Percentiles rank a stretch among this genome's conserved stretches.
These are phyloP conservation scores for Rhipidura dahli DNA, from an alignment of 2,113 vertebrate species.

Conservation along the genomic window DNA sequence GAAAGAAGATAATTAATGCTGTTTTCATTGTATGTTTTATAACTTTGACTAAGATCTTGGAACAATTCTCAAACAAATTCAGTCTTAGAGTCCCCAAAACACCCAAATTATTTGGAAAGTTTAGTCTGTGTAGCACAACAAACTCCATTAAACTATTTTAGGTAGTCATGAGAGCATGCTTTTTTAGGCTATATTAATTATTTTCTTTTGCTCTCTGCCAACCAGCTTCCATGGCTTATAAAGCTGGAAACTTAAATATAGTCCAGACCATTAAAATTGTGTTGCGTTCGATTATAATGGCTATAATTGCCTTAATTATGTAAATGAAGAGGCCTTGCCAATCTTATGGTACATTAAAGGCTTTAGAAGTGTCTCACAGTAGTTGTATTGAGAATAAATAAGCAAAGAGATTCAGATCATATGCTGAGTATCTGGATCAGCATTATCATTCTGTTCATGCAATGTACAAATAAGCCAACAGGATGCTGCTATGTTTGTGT, in stretches of 20 bases:
- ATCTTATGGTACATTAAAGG: constrained; percentile 30
- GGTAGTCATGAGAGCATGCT: not conserved
- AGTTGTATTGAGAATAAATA: constrained; percentile 2
- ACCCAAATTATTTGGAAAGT: not conserved
- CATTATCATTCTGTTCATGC: not conserved
- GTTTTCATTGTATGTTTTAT: not conserved
- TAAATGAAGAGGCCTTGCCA: not conserved
- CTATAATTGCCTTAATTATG: constrained; percentile 49
- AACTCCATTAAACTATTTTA: not conserved
- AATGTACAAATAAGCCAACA: not conserved
- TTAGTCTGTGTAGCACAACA: not conserved
- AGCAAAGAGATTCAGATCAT: not conserved
- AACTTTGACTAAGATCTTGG: not conserved
- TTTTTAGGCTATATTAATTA: not conserved
- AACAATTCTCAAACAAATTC: not conserved
- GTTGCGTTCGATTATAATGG: not conserved
- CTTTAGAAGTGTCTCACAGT: constrained; percentile 19
- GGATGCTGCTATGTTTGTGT: not conserved
- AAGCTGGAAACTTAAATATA: constrained; percentile 14
- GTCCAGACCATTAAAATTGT: constrained; percentile 23
- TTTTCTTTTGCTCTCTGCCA: not conserved
- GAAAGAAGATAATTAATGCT: not conserved
- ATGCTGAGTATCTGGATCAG: not conserved
- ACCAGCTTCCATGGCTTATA: not conserved
- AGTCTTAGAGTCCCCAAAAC: not conserved